A percentile compares a stretch with the other conserved stretches of the same genome.
Conservation (phyloP, 2,888 invertebrate genomes). For the Pycnomerus fuliginosus region DNA sequence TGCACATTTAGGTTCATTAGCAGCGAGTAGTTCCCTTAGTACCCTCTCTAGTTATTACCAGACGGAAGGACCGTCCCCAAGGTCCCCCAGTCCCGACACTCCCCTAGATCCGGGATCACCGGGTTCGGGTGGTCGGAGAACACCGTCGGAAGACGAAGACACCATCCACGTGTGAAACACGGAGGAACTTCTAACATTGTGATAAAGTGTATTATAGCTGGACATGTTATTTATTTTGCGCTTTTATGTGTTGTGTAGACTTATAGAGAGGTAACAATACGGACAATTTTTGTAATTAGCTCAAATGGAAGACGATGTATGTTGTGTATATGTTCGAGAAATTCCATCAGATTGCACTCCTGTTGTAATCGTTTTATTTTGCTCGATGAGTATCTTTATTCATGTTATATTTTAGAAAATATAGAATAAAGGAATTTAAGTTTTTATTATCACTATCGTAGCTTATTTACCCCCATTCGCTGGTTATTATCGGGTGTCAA, state of each 20-base stretch:
- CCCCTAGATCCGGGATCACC: constrained; percentile 65
- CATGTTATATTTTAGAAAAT: constrained; percentile 45
- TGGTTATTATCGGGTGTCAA: too few species aligned
- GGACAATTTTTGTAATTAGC: constrained; percentile 39
- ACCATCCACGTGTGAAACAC: constrained; percentile 60
- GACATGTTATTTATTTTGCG: constrained; percentile 48
- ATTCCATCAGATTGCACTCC: constrained; percentile 32
- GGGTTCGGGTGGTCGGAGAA: constrained; percentile 52
- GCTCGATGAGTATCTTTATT: constrained; percentile 45
- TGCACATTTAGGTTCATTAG: constrained; percentile 65
- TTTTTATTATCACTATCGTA: constrained; percentile 47
- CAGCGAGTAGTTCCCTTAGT: constrained; percentile 67
- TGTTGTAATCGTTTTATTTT: constrained; percentile 36
- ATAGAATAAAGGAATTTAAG: constrained; percentile 48
- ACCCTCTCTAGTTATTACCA: constrained; percentile 59
- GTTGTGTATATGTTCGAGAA: constrained; percentile 32
- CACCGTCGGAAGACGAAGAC: constrained; percentile 62
- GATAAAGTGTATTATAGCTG: constrained; percentile 47
- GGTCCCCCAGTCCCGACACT: constrained; percentile 54
- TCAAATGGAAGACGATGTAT: constrained; percentile 14
- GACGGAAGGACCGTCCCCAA: constrained; percentile 57
- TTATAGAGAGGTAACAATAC: constrained; percentile 23
- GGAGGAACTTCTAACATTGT: constrained; percentile 37
- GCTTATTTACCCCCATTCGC: too few species aligned
- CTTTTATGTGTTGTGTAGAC: constrained; percentile 48